A percentile compares a stretch with the other conserved stretches of the same genome.
Conservation (phyloP, 1,140 invertebrate genomes). For the Conopomorpha cramerella region DNA sequence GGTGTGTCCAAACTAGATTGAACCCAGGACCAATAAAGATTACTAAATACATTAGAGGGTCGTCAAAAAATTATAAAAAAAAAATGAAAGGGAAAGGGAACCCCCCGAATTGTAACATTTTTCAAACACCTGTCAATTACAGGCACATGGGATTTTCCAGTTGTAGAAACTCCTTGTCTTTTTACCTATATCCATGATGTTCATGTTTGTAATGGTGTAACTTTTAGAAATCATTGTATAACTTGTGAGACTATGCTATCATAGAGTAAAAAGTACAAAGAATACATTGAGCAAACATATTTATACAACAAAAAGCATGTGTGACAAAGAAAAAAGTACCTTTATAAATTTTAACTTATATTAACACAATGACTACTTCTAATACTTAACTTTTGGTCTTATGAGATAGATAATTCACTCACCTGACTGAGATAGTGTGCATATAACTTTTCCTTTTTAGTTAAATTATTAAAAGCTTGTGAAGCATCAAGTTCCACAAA, state of each 20-base stretch:
- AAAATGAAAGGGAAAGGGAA: no score
- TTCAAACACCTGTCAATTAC: no score
- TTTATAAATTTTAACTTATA: conserved; percentile 3
- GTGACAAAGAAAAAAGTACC: neutral
- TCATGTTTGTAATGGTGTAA: no score
- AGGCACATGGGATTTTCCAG: no score
- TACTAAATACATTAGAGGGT: no score
- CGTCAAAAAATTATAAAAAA: no score
- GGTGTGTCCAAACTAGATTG: no score
- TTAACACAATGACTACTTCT: neutral
- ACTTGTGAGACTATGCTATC: neutral
- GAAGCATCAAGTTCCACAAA: conserved; percentile 82
- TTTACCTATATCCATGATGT: no score
- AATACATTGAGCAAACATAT: neutral
- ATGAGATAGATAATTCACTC: conserved; percentile 5
- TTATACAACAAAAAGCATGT: neutral
- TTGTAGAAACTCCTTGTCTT: no score
- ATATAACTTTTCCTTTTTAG: conserved; percentile 83
- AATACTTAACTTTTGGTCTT: neutral
- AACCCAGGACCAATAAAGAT: no score
- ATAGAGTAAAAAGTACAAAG: neutral
- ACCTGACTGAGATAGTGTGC: conserved; percentile 85
- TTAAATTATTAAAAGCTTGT: conserved; percentile 80
- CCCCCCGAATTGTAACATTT: no score
- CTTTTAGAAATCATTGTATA: no score